Evolutionary conservation across 2,888 invertebrate species (phyloP), one percentile per base, ranked within the genome.

Genomic region (Malthinus flaveolus): DNA sequence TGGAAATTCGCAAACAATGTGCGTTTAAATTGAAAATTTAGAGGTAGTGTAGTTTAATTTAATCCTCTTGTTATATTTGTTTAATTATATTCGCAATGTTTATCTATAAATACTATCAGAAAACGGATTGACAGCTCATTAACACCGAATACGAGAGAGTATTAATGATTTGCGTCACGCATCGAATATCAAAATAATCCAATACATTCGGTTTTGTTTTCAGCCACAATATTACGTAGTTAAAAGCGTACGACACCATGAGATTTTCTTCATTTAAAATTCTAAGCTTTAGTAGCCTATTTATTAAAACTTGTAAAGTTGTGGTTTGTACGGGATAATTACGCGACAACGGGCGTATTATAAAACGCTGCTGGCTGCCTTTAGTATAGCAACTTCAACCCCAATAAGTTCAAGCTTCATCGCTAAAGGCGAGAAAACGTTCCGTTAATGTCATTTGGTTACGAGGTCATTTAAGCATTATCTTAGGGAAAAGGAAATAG

Each of bases 361-460:
- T 61, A 58, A 61, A 52, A 32, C 42, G 61, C 64, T 56, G 55
- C 50, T 49, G 63, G 65, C 61, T 50, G 53, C 50, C 42, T 34
- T 37, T 33, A 23, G 23, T 23, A 50, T 46, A 42, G 54, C 50
- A 42, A 51, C 56, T 60, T 49, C 60, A 62, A 59, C 50, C 54
- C 61, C 58, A 54, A 64, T 65, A 62, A 65, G 65, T 62, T 62
- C 50, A 65, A 62, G 63, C 62, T 61, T 67, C 68, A 47, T 65
- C 63, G 63, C 65, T 55, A 48, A 59, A 63, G 62, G 69, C 68
- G 62, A 56, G 64, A 67, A 72, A 70, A 68, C 70, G 65, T 71
- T 71, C 73, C 69, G 73, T 71, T 73, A 72, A 73, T 72, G 74
- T 73, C 74, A 69, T 72, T 72, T 67, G 66, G 71, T 71, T 71